A percentile compares a stretch with the other conserved stretches of the same genome.
Conservation (phyloP, 2,797 vertebrate species). For the Podarcis lilfordi region DNA sequence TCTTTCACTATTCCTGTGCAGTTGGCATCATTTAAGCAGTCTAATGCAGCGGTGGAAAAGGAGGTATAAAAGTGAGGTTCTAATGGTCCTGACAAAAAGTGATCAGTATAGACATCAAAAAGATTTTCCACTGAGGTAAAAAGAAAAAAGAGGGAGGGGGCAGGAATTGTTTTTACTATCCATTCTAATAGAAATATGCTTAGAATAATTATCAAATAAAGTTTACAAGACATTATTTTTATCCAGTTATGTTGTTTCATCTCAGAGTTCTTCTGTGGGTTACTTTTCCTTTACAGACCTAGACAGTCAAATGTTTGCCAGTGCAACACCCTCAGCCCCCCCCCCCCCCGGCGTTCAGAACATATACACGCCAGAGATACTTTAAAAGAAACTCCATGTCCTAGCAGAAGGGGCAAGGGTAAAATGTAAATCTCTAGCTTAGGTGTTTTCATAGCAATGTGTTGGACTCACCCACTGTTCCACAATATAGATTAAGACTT, state of each 20-base stretch:
- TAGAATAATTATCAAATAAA: not conserved
- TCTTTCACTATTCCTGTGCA: constrained; percentile 45
- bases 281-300: not conserved
- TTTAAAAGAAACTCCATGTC: too few species aligned
- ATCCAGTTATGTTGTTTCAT: not conserved
- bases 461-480: too few species aligned
- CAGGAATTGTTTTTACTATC: not conserved
- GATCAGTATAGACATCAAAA: constrained; percentile 37
- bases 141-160: not conserved
- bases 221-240: not conserved
- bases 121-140: not conserved
- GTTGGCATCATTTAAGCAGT: constrained; percentile 21
- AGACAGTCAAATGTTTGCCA: not conserved
- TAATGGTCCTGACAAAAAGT: constrained; percentile 29
- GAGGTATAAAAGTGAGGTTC: constrained; percentile 1
- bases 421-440: too few species aligned
- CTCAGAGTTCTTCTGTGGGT: not conserved
- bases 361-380: too few species aligned
- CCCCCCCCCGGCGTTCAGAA: too few species aligned
- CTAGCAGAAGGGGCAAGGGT: too few species aligned
- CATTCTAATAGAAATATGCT: not conserved
- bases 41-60: not conserved
- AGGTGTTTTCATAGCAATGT: too few species aligned
- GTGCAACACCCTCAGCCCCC: too few species aligned
- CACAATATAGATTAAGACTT: too few species aligned